phyloP scores from a whole-genome alignment of 2,888 invertebrate species.

The Arge pagana region DNA sequence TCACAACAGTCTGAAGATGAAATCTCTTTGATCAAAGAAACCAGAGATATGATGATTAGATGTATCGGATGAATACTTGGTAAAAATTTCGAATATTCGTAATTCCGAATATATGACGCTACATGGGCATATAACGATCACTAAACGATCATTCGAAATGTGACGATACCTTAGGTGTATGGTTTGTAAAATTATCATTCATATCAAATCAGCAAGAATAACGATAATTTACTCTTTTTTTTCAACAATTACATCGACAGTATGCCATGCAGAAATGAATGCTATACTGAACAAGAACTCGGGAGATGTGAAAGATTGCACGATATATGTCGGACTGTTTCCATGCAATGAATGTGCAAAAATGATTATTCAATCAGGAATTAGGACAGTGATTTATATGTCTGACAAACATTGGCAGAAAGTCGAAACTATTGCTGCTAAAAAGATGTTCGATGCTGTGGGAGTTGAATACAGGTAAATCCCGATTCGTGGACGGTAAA shows the following conservation, averaged over 20 bases:
- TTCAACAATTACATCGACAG: constrained; percentile 61
- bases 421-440: constrained; percentile 73
- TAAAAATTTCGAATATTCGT: not conserved
- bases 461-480: constrained; percentile 70
- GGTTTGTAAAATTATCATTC: too few relatives aligned
- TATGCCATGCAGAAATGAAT: constrained; percentile 98
- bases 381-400: constrained; percentile 76
- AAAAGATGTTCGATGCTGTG: constrained; percentile 79
- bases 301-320: constrained; percentile 75
- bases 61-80: too few relatives aligned
- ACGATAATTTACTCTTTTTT: constrained; percentile 1
- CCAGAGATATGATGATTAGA: too few relatives aligned
- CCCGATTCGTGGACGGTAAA: not conserved
- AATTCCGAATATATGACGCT: constrained; percentile 1
- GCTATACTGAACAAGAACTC: constrained; percentile 92
- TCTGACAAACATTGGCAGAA: constrained; percentile 81
- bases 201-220: too few relatives aligned
- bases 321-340: constrained; percentile 87
- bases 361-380: constrained; percentile 92
- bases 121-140: too few relatives aligned
- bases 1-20: too few relatives aligned
- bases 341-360: constrained; percentile 99
- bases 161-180: too few relatives aligned
- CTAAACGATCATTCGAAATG: too few relatives aligned
- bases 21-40: too few relatives aligned